Percentiles rank a stretch among this genome's conserved stretches.
phyloP scores from a whole-genome alignment of 2,113 vertebrate species.

The Brienomyrus brachyistius region DNA sequence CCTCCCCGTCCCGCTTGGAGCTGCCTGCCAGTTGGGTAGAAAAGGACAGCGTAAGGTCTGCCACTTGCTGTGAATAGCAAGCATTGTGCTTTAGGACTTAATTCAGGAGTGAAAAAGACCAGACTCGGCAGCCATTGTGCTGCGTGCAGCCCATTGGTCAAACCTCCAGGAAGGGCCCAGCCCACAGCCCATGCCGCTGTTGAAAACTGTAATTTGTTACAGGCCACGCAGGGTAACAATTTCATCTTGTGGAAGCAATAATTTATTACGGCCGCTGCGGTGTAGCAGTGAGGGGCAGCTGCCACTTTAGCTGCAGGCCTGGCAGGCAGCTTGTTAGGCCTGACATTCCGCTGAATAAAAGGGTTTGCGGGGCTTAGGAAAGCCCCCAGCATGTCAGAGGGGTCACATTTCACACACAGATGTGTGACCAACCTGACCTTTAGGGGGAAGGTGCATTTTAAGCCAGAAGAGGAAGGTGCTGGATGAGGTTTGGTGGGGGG shows the following conservation, averaged over 20 bases:
- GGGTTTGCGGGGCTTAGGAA: constrained; percentile 69
- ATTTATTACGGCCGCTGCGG: constrained; percentile 4
- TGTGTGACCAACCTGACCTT: constrained; percentile 81
- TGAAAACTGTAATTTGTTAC: constrained; percentile 25
- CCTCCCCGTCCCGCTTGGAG: constrained; percentile 6
- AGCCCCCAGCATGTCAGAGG: constrained; percentile 83
- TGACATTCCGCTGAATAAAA: constrained; percentile 85
- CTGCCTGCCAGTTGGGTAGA: constrained; percentile 44
- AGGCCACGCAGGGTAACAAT: constrained; percentile 26
- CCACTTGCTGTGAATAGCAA: constrained; percentile 53
- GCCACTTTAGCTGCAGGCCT: constrained; percentile 3
- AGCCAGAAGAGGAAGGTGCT: constrained; percentile 68
- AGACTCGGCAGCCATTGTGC: constrained; percentile 45
- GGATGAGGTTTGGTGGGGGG: constrained; percentile 30
- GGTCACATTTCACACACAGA: constrained; percentile 97
- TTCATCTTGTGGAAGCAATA: constrained; percentile 20
- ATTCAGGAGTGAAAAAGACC: constrained; percentile 56
- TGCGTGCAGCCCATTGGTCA: constrained; percentile 46
- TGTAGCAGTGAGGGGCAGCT: constrained; percentile 24
- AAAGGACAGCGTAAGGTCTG: constrained; percentile 51
- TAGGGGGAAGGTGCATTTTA: constrained; percentile 71
- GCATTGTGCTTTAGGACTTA: constrained; percentile 57
- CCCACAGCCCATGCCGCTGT: not conserved
- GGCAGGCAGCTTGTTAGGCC: constrained; percentile 75
- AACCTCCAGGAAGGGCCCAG: constrained; percentile 34